Base-by-base conservation (phyloP, 1,140 invertebrate genomes). In the Ceratosolen solmsi region DNA sequence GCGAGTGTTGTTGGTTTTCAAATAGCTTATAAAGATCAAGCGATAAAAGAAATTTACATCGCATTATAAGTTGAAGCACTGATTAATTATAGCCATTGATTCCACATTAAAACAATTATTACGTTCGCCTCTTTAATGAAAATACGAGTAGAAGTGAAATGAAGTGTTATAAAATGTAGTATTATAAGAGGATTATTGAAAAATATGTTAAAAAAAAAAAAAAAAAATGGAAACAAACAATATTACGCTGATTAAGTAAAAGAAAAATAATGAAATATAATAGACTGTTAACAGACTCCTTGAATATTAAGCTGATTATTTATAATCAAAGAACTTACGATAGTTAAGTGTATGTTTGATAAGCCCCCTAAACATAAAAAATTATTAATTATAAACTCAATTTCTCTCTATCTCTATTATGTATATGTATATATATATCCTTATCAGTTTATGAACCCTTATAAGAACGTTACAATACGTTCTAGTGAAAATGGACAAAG, bases 401-500 rank as follows among this genome's bases (percentile, higher is more conserved):
- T 49, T 9, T 49, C 25, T 71, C 11, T 51, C 71, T 54, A 41
- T 73, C 20, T 73, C 71, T 74, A 30, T 56, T 73, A 22, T 63
- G 5, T 30, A 20, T 36, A 68, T 38, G 33, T 38, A 68, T 30
- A 27, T 33, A 22, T 25, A 33, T 22, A 27, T 25, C 7, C 27
- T 1, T 71, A 71, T 71, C 41, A 71, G 38, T 27, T 49, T 27
- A 25, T 30, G 41, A 49, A 49, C 38, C 25, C 22, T 71, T 27
- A n/a, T 38, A 38, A 7, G 27, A 68, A n/a, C 33, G 15, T 22
- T 68, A 33, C 33, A 68, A 68, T 68, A 8, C 30, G 8, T 60
- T 7, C 1, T 20, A 68, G 41, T 20, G 30, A 79, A 72, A 80
- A 73, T 51, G 78, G 38, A 80, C 78, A 80, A 80, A 80, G 78